Evolutionary conservation across 2,888 invertebrate genomes (phyloP).

Genomic region (Elysia crispata): DNA sequence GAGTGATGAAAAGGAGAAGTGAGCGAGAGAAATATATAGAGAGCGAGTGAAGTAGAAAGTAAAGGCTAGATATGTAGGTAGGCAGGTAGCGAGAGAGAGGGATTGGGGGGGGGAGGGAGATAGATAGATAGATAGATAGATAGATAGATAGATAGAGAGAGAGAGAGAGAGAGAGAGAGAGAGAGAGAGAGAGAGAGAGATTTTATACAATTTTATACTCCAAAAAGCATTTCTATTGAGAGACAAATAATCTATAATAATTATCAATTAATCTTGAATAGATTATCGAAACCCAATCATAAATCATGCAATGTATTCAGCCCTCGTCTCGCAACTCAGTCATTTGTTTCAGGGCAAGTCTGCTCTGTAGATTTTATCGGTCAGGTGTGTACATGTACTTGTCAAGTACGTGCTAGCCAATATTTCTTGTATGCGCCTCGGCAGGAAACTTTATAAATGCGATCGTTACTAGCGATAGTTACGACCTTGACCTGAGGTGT

Average conservation of each 20-base stretch:
- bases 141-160: slow-evolving; percentile 19
- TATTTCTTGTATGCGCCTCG: too few species aligned
- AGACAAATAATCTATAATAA: not conserved
- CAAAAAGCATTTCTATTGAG: not conserved
- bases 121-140: slow-evolving; percentile 14
- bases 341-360: too few species aligned
- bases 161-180: not conserved
- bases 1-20: not conserved
- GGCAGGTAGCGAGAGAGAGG: not conserved
- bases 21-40: not conserved
- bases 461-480: too few species aligned
- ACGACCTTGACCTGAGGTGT: too few species aligned
- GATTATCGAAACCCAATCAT: too few species aligned
- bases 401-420: too few species aligned
- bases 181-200: not conserved
- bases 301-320: too few species aligned
- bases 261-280: not conserved
- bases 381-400: too few species aligned
- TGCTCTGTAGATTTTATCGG: too few species aligned
- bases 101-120: not conserved
- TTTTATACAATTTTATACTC: too few species aligned
- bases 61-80: not conserved
- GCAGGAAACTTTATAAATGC: too few species aligned
- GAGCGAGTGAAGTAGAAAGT: slow-evolving; percentile 14
- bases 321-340: too few species aligned